Percentiles rank a stretch among this genome's conserved stretches.
These are phyloP conservation scores for Drosophila tripunctata DNA, from an alignment of 2,888 invertebrate species.

Conservation along the genomic window DNA sequence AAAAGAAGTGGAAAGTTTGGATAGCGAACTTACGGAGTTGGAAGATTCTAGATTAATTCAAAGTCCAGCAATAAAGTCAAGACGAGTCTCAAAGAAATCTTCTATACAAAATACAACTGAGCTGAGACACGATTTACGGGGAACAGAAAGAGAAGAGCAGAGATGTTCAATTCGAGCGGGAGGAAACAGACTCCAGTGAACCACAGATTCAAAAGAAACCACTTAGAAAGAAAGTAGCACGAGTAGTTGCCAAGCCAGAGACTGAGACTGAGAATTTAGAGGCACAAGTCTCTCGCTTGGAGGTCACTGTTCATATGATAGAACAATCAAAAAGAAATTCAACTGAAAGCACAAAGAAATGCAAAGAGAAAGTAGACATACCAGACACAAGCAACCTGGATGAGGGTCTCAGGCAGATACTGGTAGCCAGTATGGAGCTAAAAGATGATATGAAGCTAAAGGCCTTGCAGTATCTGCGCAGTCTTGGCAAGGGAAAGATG, in stretches of 20 bases:
- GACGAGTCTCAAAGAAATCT: background rate
- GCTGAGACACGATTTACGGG: background rate
- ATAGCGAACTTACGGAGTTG: conserved; percentile 1
- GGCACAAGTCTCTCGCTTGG: conserved; percentile 15
- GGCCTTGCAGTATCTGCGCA: conserved; percentile 76
- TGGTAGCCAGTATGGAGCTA: conserved; percentile 90
- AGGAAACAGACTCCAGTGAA: conserved; percentile 5
- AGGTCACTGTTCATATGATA: conserved; percentile 23
- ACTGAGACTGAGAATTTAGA: background rate
- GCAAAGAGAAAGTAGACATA: no score
- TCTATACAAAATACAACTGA: background rate
- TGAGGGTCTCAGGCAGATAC: conserved; percentile 82
- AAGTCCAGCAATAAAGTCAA: background rate
- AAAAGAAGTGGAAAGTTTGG: background rate
- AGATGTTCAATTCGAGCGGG: background rate
- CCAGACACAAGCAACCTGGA: conserved; percentile 14
- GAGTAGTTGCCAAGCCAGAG: background rate
- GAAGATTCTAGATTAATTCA: background rate
- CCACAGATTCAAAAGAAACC: background rate
- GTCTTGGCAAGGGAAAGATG: conserved; percentile 3
- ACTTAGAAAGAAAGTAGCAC: conserved; percentile 7
- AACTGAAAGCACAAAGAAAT: background rate
- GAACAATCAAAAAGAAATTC: conserved; percentile 7
- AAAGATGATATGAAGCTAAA: conserved; percentile 87
- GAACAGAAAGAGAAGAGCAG: background rate